phyloP scores from a whole-genome alignment of 2,797 vertebrate genomes.

The Hafferia zeledoni region DNA sequence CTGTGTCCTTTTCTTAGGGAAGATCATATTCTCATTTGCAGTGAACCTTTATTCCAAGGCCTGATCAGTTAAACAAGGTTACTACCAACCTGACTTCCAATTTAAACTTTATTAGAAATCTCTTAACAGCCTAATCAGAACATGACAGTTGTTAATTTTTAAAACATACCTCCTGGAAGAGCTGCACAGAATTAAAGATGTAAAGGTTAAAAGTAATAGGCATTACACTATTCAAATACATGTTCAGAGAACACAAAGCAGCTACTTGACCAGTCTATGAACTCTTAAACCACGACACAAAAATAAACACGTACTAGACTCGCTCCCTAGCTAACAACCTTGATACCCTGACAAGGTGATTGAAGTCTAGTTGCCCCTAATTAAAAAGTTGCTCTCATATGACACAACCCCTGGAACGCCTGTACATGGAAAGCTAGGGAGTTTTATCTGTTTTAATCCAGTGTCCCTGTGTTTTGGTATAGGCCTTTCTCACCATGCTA shows the following conservation, averaged over 20 bases:
- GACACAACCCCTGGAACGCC: neutral
- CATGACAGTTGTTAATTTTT: neutral
- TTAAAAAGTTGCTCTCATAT: neutral
- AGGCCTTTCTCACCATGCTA: neutral
- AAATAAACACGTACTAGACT: neutral
- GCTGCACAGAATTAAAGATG: neutral
- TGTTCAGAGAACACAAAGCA: neutral
- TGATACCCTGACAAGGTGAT: neutral
- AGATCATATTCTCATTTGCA: slow-evolving; percentile 1
- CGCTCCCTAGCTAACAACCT: neutral
- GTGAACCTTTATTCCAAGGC: neutral
- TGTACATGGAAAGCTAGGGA: neutral
- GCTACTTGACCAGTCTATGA: neutral
- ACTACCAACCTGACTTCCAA: neutral
- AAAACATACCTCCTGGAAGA: neutral
- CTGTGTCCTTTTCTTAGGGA: slow-evolving; percentile 13
- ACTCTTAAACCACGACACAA: neutral
- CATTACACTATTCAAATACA: neutral
- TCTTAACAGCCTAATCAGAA: neutral
- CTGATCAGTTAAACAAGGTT: neutral
- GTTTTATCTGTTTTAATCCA: neutral
- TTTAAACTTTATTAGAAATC: slow-evolving; percentile 10
- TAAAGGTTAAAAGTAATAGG: neutral
- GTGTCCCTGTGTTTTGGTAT: neutral
- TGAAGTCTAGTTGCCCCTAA: neutral